These are phyloP conservation scores for Austrolebias charrua DNA, from an alignment of 2,797 vertebrate species.

Conservation along the genomic window DNA sequence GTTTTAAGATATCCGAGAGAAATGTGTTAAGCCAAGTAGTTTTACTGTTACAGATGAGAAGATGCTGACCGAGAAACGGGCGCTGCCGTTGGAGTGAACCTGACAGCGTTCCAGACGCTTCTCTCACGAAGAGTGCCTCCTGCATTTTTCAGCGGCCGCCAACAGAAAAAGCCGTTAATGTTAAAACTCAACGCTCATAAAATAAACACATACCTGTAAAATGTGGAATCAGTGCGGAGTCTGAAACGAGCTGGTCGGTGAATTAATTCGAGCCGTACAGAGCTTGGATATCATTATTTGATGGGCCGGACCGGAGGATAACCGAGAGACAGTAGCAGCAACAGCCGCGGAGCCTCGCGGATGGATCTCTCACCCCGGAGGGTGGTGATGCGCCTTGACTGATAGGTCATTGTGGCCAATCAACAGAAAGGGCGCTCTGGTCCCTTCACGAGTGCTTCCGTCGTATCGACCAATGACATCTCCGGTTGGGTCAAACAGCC, in stretches of 20 bases:
- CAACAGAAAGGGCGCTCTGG: background rate
- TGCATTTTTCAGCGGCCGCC: background rate
- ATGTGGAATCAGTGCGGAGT: constrained; percentile 41
- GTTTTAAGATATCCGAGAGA: constrained; percentile 8
- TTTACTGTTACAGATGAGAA: background rate
- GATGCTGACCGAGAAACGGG: background rate
- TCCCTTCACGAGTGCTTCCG: background rate
- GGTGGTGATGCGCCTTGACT: constrained; percentile 30
- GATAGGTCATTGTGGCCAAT: constrained; percentile 60
- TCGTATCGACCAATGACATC: constrained; percentile 43
- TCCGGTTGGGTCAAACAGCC: background rate
- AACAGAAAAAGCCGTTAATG: background rate
- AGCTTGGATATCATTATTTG: constrained; percentile 61
- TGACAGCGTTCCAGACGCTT: constrained; percentile 23
- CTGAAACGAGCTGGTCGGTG: constrained; percentile 20
- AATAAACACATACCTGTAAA: constrained; percentile 56
- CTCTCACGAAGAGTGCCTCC: constrained; percentile 20
- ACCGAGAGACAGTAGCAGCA: constrained; percentile 54
- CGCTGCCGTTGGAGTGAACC: constrained; percentile 9
- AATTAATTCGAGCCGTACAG: constrained; percentile 16
- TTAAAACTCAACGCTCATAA: background rate
- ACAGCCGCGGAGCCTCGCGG: constrained; percentile 55
- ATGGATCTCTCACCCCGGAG: constrained; percentile 24
- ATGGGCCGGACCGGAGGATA: constrained; percentile 29
- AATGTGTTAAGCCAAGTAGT: constrained; percentile 10